phyloP scores from a whole-genome alignment of 2,797 vertebrate species.

The Leucoraja ocellata region DNA sequence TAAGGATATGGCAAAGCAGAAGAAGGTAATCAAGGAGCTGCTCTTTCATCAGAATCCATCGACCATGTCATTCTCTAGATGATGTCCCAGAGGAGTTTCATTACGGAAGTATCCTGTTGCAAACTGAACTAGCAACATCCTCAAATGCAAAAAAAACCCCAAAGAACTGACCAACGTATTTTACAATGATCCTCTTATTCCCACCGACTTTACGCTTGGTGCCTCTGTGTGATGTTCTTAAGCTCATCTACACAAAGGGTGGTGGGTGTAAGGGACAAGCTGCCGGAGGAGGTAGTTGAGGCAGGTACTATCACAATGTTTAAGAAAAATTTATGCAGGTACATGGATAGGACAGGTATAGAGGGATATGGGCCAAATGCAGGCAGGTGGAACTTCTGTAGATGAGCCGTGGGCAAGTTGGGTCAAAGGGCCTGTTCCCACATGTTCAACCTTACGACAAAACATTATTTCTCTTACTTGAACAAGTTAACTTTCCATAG shows the following conservation, averaged over 20 bases:
- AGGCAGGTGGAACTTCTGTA: too few relatives aligned
- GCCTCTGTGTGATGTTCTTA: not conserved
- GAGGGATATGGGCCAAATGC: too few relatives aligned
- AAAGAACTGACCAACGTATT: not conserved
- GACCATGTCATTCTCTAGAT: not conserved
- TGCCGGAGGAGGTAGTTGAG: too few relatives aligned
- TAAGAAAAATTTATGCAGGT: too few relatives aligned
- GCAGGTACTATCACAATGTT: too few relatives aligned
- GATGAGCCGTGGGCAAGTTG: too few relatives aligned
- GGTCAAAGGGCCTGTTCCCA: too few relatives aligned
- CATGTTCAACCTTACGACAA: not conserved
- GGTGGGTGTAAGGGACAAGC: too few relatives aligned
- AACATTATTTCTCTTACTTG: constrained; percentile 29
- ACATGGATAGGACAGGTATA: too few relatives aligned
- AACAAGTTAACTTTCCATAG: constrained; percentile 23
- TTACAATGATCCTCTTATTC: not conserved
- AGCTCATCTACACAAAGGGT: too few relatives aligned
- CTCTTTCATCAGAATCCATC: not conserved
- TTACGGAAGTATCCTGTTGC: not conserved
- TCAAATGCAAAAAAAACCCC: not conserved
- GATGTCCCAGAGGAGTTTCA: not conserved
- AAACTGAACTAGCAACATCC: not conserved
- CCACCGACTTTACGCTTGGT: not conserved
- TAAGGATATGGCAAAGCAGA: not conserved
- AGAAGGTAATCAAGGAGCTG: not conserved